Conservation (phyloP, 1,140 invertebrate species). For the Coelopa frigida region DNA sequence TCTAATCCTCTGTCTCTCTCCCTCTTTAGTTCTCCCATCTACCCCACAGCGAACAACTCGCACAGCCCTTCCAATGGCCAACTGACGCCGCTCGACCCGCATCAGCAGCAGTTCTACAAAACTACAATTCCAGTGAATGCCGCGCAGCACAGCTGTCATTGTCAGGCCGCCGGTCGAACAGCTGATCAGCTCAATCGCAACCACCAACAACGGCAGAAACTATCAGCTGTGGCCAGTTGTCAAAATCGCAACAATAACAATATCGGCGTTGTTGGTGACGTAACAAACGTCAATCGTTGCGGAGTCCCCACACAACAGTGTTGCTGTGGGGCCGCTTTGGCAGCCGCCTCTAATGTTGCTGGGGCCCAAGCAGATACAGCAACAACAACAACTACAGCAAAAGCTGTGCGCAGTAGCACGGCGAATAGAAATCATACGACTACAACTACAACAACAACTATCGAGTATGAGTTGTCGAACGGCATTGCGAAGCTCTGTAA, state of each 20-base stretch:
- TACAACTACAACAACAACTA: conserved; percentile 35
- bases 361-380: conserved; percentile 11
- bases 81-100: conserved; percentile 27
- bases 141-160: conserved; percentile 15
- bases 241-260: conserved; percentile 10
- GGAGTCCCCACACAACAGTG: conserved; percentile 13
- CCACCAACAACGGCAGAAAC: conserved; percentile 18
- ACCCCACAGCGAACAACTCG: conserved; percentile 37
- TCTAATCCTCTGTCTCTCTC: conserved; percentile 12
- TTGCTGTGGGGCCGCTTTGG: conserved; percentile 15
- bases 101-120: conserved; percentile 27
- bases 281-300: conserved; percentile 9
- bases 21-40: conserved; percentile 29
- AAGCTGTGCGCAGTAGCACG: conserved; percentile 31
- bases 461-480: conserved; percentile 43
- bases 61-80: conserved; percentile 38
- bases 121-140: conserved; percentile 35
- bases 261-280: conserved; percentile 16
- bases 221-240: background rate
- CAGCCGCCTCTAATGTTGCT: conserved; percentile 3
- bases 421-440: conserved; percentile 41
- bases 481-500: conserved; percentile 40
- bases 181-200: conserved; percentile 20
- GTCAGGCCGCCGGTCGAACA: conserved; percentile 28
- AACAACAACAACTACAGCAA: background rate